Evolutionary conservation across 2,888 invertebrate species (phyloP), one percentile per base, ranked within the genome.

Genomic region (Ceraclea dissimilis): DNA sequence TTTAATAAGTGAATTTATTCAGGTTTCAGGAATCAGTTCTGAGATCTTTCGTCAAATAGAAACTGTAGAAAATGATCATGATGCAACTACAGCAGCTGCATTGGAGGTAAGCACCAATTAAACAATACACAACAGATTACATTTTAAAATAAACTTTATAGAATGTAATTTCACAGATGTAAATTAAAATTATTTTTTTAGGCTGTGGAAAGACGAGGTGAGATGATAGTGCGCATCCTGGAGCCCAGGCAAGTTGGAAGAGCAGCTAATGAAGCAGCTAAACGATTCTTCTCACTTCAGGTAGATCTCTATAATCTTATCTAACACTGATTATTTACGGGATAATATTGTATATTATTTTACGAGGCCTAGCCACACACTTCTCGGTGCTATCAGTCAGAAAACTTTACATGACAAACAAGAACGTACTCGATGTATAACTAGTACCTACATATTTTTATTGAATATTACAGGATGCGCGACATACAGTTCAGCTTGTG

Each of bases 41-140:
- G 94, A 94, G 80, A 93, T 94, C 75, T 95, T 94, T 82, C 88
- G 93, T 69, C 93, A 94, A 83, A 91, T 95, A 84, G 93, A 95
- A 80, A 90, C 92, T 70, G 90, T 94, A 66, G 94, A 94, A 77
- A 93, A 94, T 76, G 93, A 94, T 76, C 92, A 93, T 76, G 93
- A 93, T 74, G 88, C 91, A 64, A 90, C 91, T 67, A 93, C 93
- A 64, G 93, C 93, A 63, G 92, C 92, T 66, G 92, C 91, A 64
- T 81, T 93, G 75, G 93, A 93, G 81, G 85, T 85, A 69, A 74
- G 65, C 10, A 22, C 10, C 26, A n/a, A n/a, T n/a, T n/a, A n/a
- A n/a, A n/a, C 44, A n/a, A n/a, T n/a, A n/a, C n/a, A n/a, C n/a
- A n/a, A n/a, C n/a, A n/a, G 50, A 33, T 33, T 50, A n/a, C n/a